phyloP scores from a whole-genome alignment of 2,888 invertebrate species.

The Encarsia formosa region DNA sequence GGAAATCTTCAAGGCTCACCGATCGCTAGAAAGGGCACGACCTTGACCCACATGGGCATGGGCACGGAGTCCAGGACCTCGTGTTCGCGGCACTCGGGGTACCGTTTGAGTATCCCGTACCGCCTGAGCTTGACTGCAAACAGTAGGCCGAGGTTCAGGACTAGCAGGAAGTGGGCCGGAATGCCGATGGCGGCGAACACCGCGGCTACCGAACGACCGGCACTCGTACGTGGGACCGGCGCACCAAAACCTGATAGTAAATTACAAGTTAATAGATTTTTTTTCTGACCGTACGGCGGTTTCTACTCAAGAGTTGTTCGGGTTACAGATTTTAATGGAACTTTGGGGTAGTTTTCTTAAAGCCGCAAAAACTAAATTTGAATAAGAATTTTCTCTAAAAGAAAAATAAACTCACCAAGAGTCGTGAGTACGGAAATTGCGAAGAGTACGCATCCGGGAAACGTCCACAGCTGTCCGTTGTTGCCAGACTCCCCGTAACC shows the following conservation, averaged over 20 bases:
- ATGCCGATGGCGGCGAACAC: conserved; percentile 65
- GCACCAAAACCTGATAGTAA: conserved; percentile 66
- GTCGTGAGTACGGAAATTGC: conserved; percentile 68
- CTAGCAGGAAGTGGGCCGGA: conserved; percentile 63
- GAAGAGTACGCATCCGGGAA: conserved; percentile 66
- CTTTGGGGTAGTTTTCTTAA: too few species aligned
- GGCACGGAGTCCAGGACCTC: conserved; percentile 31
- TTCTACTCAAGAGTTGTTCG: too few species aligned
- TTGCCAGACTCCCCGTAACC: conserved; percentile 56
- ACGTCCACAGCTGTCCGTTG: conserved; percentile 63
- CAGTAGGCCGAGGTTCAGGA: conserved; percentile 56
- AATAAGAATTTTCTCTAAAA: not conserved
- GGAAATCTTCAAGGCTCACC: conserved; percentile 33
- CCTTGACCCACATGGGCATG: conserved; percentile 43
- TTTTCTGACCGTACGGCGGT: too few species aligned
- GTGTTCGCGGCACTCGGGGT: conserved; percentile 26
- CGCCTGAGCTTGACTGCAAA: conserved; percentile 54
- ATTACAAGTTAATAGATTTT: too few species aligned
- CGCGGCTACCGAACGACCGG: conserved; percentile 61
- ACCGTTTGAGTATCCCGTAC: conserved; percentile 44
- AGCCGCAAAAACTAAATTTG: too few species aligned
- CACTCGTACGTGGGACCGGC: conserved; percentile 64
- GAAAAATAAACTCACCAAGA: conserved; percentile 54
- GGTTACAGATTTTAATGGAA: too few species aligned
- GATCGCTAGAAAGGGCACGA: conserved; percentile 40